These are phyloP conservation scores for Yasuhikotakia modesta DNA, from an alignment of 2,797 vertebrate species.

Conservation along the genomic window DNA sequence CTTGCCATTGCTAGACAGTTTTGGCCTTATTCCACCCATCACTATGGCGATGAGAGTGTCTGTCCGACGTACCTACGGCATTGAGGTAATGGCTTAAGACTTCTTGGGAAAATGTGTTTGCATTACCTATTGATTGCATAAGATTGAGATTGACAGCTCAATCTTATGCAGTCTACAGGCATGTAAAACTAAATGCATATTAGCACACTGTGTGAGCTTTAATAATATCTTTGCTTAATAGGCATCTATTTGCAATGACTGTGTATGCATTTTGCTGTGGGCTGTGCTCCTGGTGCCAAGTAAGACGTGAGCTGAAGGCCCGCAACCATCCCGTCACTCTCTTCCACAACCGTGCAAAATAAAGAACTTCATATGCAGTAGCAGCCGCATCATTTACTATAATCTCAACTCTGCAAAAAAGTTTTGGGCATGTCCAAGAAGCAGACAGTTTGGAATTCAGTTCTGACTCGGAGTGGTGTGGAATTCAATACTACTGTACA, in stretches of 20 bases:
- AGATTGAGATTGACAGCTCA: too few species aligned
- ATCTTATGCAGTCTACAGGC: too few species aligned
- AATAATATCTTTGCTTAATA: constrained; percentile 39
- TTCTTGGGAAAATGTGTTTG: too few species aligned
- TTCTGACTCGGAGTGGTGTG: not conserved
- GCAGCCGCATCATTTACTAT: not conserved
- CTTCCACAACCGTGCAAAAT: constrained; percentile 48
- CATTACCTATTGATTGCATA: too few species aligned
- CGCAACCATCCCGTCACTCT: constrained; percentile 56
- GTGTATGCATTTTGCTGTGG: constrained; percentile 65
- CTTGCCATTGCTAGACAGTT: constrained; percentile 71
- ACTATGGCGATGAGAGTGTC: constrained; percentile 68
- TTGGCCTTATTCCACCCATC: constrained; percentile 67
- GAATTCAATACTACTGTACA: not conserved
- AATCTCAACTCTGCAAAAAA: not conserved
- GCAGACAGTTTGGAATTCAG: constrained; percentile 22
- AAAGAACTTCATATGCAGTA: not conserved
- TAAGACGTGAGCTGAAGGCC: constrained; percentile 70
- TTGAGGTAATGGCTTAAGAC: constrained; percentile 61
- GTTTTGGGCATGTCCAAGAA: not conserved
- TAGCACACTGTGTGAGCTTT: not conserved
- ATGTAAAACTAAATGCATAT: not conserved
- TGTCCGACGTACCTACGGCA: constrained; percentile 65
- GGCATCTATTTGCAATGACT: constrained; percentile 71
- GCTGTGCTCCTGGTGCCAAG: constrained; percentile 74